Evolutionary conservation across 1,140 invertebrate genomes (phyloP).

Genomic region (Tetragnatha versicolor): DNA sequence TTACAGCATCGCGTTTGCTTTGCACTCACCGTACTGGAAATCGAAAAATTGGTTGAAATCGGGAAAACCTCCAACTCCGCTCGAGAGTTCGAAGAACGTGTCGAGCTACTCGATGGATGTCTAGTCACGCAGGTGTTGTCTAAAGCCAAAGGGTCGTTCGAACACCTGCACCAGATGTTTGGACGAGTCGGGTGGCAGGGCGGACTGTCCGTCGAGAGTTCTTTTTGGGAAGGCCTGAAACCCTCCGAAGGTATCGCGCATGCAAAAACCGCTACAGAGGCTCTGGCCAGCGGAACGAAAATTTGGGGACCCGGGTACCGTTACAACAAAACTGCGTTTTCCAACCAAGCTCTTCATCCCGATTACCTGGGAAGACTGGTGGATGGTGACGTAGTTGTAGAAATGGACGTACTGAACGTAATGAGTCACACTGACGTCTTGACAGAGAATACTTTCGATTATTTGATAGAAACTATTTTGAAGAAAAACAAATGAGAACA

Average conservation of each 20-base stretch:
- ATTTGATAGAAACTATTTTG: not conserved
- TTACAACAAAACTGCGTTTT: slow-evolving; percentile 1
- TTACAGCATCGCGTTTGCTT: not conserved
- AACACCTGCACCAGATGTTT: slow-evolving; percentile 25
- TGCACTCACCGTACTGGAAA: slow-evolving; percentile 3
- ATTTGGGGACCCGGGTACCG: slow-evolving; percentile 35
- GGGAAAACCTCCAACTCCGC: not conserved
- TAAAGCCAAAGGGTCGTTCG: slow-evolving; percentile 16
- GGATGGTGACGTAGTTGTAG: not conserved
- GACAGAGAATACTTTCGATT: not conserved
- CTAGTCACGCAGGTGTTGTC: not conserved
- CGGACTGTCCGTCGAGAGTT: not conserved
- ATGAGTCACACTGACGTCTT: not conserved
- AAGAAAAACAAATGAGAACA: not conserved
- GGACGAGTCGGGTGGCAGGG: not conserved
- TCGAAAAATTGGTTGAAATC: not conserved
- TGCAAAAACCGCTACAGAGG: not conserved
- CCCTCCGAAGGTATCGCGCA: not conserved
- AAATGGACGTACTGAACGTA: not conserved
- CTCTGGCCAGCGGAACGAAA: not conserved
- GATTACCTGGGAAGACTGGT: slow-evolving; percentile 9
- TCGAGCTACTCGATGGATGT: not conserved
- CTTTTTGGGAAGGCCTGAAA: slow-evolving; percentile 3
- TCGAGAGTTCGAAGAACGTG: not conserved
- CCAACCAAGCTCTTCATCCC: not conserved